These are phyloP conservation scores for Tortrix viridana DNA, from an alignment of 2,888 invertebrate genomes.

Conservation along the genomic window DNA sequence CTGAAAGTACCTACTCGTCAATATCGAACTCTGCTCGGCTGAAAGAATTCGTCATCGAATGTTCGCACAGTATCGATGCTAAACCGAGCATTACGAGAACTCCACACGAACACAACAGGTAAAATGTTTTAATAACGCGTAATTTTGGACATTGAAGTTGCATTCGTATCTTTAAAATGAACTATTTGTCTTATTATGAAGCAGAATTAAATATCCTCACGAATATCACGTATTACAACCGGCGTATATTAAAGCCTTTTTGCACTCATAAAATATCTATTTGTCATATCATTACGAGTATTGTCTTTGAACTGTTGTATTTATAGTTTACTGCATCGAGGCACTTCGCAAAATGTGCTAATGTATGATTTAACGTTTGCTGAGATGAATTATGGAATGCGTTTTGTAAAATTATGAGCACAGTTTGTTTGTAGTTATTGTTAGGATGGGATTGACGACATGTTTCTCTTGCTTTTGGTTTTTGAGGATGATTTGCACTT, in stretches of 20 bases:
- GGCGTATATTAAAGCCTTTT: slow-evolving; percentile 29
- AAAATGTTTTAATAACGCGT: no score
- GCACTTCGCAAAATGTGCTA: slow-evolving; percentile 54
- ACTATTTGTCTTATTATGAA: not conserved
- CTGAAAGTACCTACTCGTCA: no score
- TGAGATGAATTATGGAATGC: slow-evolving; percentile 47
- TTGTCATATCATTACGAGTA: slow-evolving; percentile 36
- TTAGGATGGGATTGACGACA: no score
- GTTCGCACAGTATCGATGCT: no score
- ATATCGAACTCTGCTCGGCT: no score
- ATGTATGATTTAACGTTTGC: slow-evolving; percentile 53
- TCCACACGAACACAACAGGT: no score
- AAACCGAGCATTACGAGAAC: no score
- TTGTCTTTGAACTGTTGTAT: slow-evolving; percentile 62
- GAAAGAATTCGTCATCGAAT: no score
- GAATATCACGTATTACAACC: not conserved
- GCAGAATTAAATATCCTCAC: slow-evolving; percentile 28
- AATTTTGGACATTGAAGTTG: no score
- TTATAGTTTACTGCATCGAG: slow-evolving; percentile 61
- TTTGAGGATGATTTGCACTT: no score
- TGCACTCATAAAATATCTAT: slow-evolving; percentile 33
- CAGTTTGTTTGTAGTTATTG: slow-evolving; percentile 2
- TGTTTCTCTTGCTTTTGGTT: not conserved
- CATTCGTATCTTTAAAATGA: no score
- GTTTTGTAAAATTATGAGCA: slow-evolving; percentile 27